Conservation (phyloP, 2,113 vertebrate genomes). For the Cyphomyrus discorhynchus region DNA sequence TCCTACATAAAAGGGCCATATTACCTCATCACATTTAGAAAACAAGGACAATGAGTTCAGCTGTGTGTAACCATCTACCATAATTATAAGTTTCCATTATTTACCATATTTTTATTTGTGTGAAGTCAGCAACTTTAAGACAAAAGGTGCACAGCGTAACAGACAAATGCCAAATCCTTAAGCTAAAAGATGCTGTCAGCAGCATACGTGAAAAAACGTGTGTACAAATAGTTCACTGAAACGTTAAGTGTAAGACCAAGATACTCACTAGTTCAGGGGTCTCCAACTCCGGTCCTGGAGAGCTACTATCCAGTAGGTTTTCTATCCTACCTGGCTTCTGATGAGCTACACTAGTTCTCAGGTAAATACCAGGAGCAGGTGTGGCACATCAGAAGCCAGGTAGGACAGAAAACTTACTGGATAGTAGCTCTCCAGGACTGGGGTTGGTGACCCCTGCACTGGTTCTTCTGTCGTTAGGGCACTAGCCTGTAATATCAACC, state of each 20-base stretch:
- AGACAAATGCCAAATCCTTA: neutral
- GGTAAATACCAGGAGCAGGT: no score
- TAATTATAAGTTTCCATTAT: neutral
- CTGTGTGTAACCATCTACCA: neutral
- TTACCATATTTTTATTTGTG: neutral
- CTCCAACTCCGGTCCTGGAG: no score
- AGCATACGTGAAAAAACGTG: neutral
- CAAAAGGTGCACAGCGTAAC: neutral
- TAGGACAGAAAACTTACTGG: no score
- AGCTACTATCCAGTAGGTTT: no score
- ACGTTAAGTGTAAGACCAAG: neutral
- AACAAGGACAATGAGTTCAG: neutral
- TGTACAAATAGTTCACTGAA: neutral
- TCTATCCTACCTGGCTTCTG: no score
- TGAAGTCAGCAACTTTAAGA: neutral
- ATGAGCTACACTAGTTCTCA: no score
- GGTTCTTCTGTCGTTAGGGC: neutral
- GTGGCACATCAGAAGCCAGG: no score
- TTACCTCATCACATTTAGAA: neutral
- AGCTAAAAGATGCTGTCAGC: neutral
- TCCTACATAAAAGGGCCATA: neutral
- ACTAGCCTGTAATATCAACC: neutral
- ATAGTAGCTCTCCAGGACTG: no score
- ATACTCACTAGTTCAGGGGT: neutral
- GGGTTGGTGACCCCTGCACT: neutral